Evolutionary conservation across 2,888 invertebrate genomes (phyloP).

Genomic region (Andrena chrysosceles): DNA sequence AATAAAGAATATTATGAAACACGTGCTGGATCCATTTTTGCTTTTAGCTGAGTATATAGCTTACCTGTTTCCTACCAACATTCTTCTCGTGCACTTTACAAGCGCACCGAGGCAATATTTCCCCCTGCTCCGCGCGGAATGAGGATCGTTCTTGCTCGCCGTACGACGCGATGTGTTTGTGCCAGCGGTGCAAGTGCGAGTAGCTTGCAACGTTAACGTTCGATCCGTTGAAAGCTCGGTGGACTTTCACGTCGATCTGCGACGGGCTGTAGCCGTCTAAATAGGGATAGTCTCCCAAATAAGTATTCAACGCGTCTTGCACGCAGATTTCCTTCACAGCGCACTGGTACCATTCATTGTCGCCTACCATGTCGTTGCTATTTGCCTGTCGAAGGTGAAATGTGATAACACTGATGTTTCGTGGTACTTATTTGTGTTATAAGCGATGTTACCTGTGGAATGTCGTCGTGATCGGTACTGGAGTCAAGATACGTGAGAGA

Average conservation of each 20-base stretch:
- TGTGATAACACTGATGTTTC: neutral
- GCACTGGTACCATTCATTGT: conserved; percentile 76
- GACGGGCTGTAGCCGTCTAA: conserved; percentile 84
- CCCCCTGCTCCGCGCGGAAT: conserved; percentile 70
- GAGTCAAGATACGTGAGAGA: conserved; percentile 90
- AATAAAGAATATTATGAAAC: neutral
- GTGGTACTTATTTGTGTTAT: neutral
- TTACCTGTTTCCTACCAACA: conserved; percentile 34
- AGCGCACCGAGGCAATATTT: conserved; percentile 52
- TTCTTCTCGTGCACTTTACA: conserved; percentile 24
- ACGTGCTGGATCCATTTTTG: neutral
- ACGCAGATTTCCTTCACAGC: conserved; percentile 78
- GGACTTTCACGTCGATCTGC: conserved; percentile 82
- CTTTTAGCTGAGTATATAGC: neutral
- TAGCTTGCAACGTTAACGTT: conserved; percentile 69
- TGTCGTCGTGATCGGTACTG: conserved; percentile 85
- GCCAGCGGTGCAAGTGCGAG: conserved; percentile 84
- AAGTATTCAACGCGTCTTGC: conserved; percentile 81
- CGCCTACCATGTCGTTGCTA: conserved; percentile 61
- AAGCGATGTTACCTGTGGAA: conserved; percentile 34
- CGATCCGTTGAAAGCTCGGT: conserved; percentile 72
- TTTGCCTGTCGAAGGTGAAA: conserved; percentile 29
- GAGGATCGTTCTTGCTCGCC: conserved; percentile 72
- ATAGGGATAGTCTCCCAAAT: conserved; percentile 84
- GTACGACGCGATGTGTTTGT: conserved; percentile 82